These are phyloP conservation scores for Oreochromis aureus DNA, from an alignment of 2,113 vertebrate species.

Conservation along the genomic window DNA sequence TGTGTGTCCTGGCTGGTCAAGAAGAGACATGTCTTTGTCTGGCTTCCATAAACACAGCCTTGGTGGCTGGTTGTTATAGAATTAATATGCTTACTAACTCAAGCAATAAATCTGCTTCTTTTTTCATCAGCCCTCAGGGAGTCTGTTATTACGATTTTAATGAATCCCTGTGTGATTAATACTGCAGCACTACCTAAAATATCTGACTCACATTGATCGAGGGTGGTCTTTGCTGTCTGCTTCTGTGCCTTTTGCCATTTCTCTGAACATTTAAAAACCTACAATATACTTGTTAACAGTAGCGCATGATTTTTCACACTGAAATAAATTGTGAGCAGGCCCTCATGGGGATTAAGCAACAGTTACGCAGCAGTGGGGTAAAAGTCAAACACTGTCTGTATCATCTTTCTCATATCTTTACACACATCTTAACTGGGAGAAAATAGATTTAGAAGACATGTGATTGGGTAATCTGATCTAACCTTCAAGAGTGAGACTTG, in stretches of 20 bases:
- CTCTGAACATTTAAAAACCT: not conserved
- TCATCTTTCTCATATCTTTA: conserved; percentile 30
- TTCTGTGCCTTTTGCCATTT: not conserved
- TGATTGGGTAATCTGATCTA: conserved; percentile 33
- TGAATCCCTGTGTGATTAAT: conserved; percentile 28
- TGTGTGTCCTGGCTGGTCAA: conserved; percentile 46
- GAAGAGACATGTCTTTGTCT: conserved; percentile 62
- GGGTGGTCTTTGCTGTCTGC: not conserved
- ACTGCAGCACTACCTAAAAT: not conserved
- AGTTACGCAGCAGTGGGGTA: not conserved
- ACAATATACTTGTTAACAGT: not conserved
- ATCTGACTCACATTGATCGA: not conserved
- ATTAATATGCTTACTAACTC: conserved; percentile 34
- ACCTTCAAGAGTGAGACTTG: conserved; percentile 11
- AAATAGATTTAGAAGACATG: conserved; percentile 30
- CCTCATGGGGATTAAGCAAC: not conserved
- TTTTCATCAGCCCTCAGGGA: not conserved
- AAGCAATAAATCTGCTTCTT: conserved; percentile 23
- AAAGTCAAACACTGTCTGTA: not conserved
- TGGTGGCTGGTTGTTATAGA: conserved; percentile 17
- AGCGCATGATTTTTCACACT: not conserved
- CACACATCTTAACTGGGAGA: conserved; percentile 31
- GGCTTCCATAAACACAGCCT: conserved; percentile 38
- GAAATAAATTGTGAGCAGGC: not conserved
- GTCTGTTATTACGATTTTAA: conserved; percentile 36